Percentiles rank a stretch among this genome's conserved stretches.
Evolutionary conservation across 2,797 vertebrate species (phyloP).

Genomic region (Takifugu ocellatus): DNA sequence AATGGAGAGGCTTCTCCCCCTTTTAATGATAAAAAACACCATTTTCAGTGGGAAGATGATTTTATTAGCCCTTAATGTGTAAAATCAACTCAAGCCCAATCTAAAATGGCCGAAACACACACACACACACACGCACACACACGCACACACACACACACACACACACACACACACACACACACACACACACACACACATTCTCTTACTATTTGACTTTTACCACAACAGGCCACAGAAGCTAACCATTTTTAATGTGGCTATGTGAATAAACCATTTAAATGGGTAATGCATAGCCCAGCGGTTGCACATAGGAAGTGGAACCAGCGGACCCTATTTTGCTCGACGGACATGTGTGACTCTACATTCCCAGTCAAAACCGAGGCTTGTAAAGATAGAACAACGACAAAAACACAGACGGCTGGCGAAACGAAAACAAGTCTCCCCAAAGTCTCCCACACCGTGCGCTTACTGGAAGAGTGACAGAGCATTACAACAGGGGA

Average conservation of each 20-base stretch:
- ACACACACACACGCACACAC: background rate
- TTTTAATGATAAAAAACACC: background rate
- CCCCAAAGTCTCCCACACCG: constrained; percentile 25
- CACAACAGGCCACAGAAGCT: constrained; percentile 38
- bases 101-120: background rate
- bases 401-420: constrained; percentile 63
- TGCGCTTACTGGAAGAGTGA: constrained; percentile 70
- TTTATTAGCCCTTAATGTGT: constrained; percentile 7
- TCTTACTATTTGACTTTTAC: constrained; percentile 18
- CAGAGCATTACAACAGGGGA: constrained; percentile 56
- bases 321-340: constrained; percentile 52
- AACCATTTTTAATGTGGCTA: constrained; percentile 25
- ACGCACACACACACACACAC: background rate
- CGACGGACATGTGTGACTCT: constrained; percentile 60
- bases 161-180: background rate
- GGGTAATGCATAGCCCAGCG: constrained; percentile 39
- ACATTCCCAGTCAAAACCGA: constrained; percentile 57
- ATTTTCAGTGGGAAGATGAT: constrained; percentile 39
- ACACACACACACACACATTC: background rate
- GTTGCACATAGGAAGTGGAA: constrained; percentile 46
- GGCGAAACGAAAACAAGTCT: constrained; percentile 67
- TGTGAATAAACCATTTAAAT: constrained; percentile 49
- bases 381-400: constrained; percentile 69
- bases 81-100: background rate
- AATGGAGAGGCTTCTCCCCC: background rate